Conservation (phyloP, 92 coral and sea anemone species). For the Epizoanthus ramosus region DNA sequence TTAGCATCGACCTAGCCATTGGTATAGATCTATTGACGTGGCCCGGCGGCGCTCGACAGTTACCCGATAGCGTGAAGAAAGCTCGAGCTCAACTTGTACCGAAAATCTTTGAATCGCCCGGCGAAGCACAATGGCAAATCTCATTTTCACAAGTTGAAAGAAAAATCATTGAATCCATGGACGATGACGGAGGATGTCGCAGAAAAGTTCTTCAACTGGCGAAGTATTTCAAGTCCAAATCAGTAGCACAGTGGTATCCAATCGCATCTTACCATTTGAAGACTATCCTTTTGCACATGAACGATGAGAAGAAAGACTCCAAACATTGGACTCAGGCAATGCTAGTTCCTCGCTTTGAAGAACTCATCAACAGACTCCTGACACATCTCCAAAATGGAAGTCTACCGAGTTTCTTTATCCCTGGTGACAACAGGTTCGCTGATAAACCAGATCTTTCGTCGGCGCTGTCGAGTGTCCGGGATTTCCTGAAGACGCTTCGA, state of each 20-base stretch:
- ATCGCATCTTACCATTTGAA: slow-evolving; percentile 52
- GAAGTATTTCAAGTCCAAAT: slow-evolving; percentile 44
- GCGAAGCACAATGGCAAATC: slow-evolving; percentile 43
- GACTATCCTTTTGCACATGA: slow-evolving; percentile 39
- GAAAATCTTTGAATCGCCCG: background rate
- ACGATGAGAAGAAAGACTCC: background rate
- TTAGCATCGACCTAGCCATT: slow-evolving; percentile 52
- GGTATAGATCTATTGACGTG: slow-evolving; percentile 18
- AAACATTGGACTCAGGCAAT: slow-evolving; percentile 32
- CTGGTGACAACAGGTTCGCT: slow-evolving; percentile 9
- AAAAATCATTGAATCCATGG: slow-evolving; percentile 41
- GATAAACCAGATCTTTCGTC: slow-evolving; percentile 19
- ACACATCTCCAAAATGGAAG: background rate
- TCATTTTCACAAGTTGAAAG: slow-evolving; percentile 41
- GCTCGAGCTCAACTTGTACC: slow-evolving; percentile 30
- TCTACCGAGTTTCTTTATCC: slow-evolving; percentile 28
- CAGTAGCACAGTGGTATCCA: slow-evolving; percentile 19
- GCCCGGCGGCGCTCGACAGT: slow-evolving; percentile 14
- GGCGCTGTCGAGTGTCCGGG: background rate
- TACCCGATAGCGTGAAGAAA: background rate
- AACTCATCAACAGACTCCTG: slow-evolving; percentile 43
- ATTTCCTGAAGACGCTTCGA: slow-evolving; percentile 22
- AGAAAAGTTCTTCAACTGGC: slow-evolving; percentile 56
- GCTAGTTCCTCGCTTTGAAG: slow-evolving; percentile 44
- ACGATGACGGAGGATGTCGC: slow-evolving; percentile 46